These are phyloP conservation scores for Odontocerum albicorne DNA, from an alignment of 2,888 invertebrate species.

Conservation along the genomic window DNA sequence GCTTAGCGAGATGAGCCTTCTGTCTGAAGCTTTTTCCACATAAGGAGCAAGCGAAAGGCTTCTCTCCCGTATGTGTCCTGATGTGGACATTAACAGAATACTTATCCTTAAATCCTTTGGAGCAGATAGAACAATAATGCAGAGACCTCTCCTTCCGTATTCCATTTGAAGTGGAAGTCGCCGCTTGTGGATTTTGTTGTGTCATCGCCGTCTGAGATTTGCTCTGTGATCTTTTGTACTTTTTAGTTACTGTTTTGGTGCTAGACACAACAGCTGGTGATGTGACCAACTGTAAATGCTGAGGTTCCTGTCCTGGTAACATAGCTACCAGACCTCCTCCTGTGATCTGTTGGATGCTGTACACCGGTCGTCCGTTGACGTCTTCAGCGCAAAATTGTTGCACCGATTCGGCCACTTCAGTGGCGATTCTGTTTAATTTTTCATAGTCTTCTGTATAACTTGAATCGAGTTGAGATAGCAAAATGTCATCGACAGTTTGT, in stretches of 20 bases:
- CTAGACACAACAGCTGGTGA: slow-evolving; percentile 65
- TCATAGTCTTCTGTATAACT: slow-evolving; percentile 80
- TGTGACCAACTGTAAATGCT: slow-evolving; percentile 58
- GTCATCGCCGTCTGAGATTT: slow-evolving; percentile 53
- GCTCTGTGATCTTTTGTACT: slow-evolving; percentile 67
- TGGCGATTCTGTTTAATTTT: slow-evolving; percentile 80
- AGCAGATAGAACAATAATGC: slow-evolving; percentile 91
- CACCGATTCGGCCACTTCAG: slow-evolving; percentile 77
- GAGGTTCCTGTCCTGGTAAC: slow-evolving; percentile 52
- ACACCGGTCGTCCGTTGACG: slow-evolving; percentile 57
- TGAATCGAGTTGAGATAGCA: slow-evolving; percentile 68
- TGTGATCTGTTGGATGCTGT: slow-evolving; percentile 57
- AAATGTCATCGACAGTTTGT: slow-evolving; percentile 68
- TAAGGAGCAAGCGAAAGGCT: slow-evolving; percentile 92
- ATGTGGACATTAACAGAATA: slow-evolving; percentile 98
- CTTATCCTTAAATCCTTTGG: slow-evolving; percentile 92
- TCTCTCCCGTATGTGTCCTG: slow-evolving; percentile 96
- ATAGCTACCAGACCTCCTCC: slow-evolving; percentile 54
- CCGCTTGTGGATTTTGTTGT: slow-evolving; percentile 46
- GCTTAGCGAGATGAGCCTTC: slow-evolving; percentile 90
- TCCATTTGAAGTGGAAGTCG: slow-evolving; percentile 68
- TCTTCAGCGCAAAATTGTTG: slow-evolving; percentile 68
- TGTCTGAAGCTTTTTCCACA: slow-evolving; percentile 93
- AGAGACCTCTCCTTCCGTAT: slow-evolving; percentile 83
- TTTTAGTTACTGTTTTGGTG: slow-evolving; percentile 66